phyloP scores from a whole-genome alignment of 1,140 invertebrate genomes.

The Drosophila saltans region DNA sequence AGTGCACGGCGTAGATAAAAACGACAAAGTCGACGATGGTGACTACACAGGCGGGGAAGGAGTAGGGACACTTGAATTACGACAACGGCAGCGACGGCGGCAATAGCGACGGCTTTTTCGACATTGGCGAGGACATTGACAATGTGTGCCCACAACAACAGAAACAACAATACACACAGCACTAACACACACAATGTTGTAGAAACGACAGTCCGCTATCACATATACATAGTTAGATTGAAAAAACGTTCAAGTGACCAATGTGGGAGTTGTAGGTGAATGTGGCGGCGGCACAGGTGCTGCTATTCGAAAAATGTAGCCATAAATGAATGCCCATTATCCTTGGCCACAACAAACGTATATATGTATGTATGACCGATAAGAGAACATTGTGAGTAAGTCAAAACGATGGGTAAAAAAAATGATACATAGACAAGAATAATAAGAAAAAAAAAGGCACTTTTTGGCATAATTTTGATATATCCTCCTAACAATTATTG shows the following conservation, averaged over 20 bases:
- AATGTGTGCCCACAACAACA: slow-evolving; percentile 26
- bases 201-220: slow-evolving; percentile 18
- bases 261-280: slow-evolving; percentile 14
- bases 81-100: slow-evolving; percentile 30
- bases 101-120: slow-evolving; percentile 28
- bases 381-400: slow-evolving; percentile 27
- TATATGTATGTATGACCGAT: neutral
- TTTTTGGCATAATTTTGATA: too few species aligned
- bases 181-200: slow-evolving; percentile 37
- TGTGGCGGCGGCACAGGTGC: slow-evolving; percentile 12
- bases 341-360: slow-evolving; percentile 38
- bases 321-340: slow-evolving; percentile 54
- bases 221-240: slow-evolving; percentile 29
- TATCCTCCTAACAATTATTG: too few species aligned
- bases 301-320: slow-evolving; percentile 44
- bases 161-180: slow-evolving; percentile 28
- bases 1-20: slow-evolving; percentile 66
- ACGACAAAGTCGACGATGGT: slow-evolving; percentile 9
- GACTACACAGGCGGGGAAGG: slow-evolving; percentile 12
- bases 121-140: slow-evolving; percentile 65
- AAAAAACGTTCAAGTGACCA: slow-evolving; percentile 44
- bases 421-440: neutral
- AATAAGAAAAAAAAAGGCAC: neutral
- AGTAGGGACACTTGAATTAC: slow-evolving; percentile 29
- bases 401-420: neutral